Evolutionary conservation across 1,140 invertebrate genomes (phyloP).

Genomic region (Spodoptera frugiperda): DNA sequence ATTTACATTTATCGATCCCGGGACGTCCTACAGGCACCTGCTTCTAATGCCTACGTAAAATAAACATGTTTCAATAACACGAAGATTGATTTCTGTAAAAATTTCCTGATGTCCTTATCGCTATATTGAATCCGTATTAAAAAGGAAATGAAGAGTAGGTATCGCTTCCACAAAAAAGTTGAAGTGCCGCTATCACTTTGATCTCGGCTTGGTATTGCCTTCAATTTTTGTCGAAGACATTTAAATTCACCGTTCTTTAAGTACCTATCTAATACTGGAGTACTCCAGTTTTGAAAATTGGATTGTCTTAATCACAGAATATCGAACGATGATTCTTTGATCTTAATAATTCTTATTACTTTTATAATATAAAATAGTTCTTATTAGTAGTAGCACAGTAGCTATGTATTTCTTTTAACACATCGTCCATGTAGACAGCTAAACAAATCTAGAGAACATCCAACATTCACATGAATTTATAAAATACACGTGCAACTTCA

Average conservation of each 20-base stretch:
- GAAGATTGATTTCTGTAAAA: constrained; percentile 60
- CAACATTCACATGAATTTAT: constrained; percentile 29
- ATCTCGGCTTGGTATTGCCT: constrained; percentile 67
- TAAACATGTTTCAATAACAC: constrained; percentile 50
- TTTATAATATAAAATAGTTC: too few relatives aligned
- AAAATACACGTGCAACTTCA: constrained; percentile 26
- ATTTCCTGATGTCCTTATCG: constrained; percentile 60
- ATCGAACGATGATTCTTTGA: constrained; percentile 34
- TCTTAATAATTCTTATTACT: constrained; percentile 25
- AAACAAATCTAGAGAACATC: constrained; percentile 6
- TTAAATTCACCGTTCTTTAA: constrained; percentile 60
- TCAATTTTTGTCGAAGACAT: constrained; percentile 65
- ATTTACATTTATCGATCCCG: constrained; percentile 34
- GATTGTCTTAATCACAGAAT: constrained; percentile 51
- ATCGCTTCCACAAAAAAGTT: constrained; percentile 70
- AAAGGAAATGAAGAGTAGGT: constrained; percentile 70
- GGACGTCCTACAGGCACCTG: not conserved
- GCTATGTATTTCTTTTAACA: not conserved
- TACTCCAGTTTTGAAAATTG: constrained; percentile 55
- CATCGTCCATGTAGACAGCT: not conserved
- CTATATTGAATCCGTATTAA: constrained; percentile 66
- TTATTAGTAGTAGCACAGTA: too few relatives aligned
- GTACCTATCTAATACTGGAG: constrained; percentile 44
- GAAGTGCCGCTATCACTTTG: constrained; percentile 70
- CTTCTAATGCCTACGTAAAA: constrained; percentile 6